phyloP scores from a whole-genome alignment of 2,797 vertebrate species.

The Paramormyrops hopkinsi region DNA sequence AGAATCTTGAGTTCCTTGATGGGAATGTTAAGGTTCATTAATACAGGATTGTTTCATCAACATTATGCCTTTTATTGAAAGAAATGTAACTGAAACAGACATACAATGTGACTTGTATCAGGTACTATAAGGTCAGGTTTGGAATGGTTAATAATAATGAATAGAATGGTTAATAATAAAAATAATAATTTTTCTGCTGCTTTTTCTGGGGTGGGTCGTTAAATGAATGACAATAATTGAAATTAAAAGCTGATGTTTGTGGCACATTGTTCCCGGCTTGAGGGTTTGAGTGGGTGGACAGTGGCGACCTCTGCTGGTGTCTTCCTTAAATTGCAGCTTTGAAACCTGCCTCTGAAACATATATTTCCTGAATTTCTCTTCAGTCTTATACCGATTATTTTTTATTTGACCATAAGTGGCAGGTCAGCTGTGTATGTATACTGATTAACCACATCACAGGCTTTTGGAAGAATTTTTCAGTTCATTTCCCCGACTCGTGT shows the following conservation, averaged over 20 bases:
- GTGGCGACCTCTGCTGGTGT: conserved; percentile 2
- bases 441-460: not conserved
- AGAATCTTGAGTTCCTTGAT: not conserved
- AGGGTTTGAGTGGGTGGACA: not conserved
- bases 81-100: not conserved
- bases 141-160: not conserved
- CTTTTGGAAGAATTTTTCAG: not conserved
- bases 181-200: not conserved
- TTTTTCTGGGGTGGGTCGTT: not conserved
- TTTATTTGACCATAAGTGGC: not conserved
- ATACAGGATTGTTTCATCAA: not conserved
- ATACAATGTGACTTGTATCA: not conserved
- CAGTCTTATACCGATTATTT: not conserved
- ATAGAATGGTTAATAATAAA: not conserved
- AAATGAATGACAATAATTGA: not conserved
- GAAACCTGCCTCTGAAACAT: not conserved
- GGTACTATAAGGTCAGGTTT: not conserved
- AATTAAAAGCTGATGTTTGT: not conserved
- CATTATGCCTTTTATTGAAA: not conserved
- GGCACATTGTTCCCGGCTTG: not conserved
- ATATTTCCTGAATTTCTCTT: not conserved
- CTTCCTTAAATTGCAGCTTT: not conserved
- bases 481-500: not conserved
- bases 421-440: not conserved
- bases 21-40: not conserved